A percentile compares a stretch with the other conserved stretches of the same genome.
phyloP scores from a whole-genome alignment of 2,888 invertebrate species.

The Selenia dentaria region DNA sequence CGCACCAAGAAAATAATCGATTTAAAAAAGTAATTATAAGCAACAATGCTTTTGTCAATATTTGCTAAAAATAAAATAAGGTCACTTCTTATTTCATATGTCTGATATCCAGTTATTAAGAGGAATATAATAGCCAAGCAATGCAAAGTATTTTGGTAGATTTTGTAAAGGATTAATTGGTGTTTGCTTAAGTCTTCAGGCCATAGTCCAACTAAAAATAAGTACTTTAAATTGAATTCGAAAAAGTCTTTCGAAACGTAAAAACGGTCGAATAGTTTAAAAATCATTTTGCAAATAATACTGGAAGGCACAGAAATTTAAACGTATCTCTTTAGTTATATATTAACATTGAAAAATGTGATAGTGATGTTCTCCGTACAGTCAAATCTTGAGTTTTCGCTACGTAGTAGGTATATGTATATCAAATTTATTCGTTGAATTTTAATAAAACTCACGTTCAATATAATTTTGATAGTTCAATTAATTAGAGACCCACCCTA shows the following conservation, averaged over 20 bases:
- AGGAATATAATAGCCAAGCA: conserved; percentile 46
- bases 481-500: too few relatives aligned
- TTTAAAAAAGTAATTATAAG: conserved; percentile 61
- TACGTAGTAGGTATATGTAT: too few relatives aligned
- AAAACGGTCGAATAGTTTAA: conserved; percentile 31
- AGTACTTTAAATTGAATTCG: conserved; percentile 60
- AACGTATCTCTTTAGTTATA: too few relatives aligned
- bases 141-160: conserved; percentile 50
- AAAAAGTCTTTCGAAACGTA: conserved; percentile 49
- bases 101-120: conserved; percentile 51
- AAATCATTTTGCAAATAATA: conserved; percentile 46
- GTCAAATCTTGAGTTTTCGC: too few relatives aligned
- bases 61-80: conserved; percentile 48
- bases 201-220: conserved; percentile 65
- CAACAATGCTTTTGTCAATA: conserved; percentile 57
- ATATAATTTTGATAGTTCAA: too few relatives aligned
- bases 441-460: too few relatives aligned
- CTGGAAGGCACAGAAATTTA: neutral
- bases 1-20: conserved; percentile 50
- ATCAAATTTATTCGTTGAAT: too few relatives aligned
- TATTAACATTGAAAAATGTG: too few relatives aligned
- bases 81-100: conserved; percentile 46
- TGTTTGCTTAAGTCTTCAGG: conserved; percentile 45
- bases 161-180: conserved; percentile 45
- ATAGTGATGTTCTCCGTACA: too few relatives aligned